phyloP scores from a whole-genome alignment of 2,113 vertebrate genomes.

The Redunca redunca region DNA sequence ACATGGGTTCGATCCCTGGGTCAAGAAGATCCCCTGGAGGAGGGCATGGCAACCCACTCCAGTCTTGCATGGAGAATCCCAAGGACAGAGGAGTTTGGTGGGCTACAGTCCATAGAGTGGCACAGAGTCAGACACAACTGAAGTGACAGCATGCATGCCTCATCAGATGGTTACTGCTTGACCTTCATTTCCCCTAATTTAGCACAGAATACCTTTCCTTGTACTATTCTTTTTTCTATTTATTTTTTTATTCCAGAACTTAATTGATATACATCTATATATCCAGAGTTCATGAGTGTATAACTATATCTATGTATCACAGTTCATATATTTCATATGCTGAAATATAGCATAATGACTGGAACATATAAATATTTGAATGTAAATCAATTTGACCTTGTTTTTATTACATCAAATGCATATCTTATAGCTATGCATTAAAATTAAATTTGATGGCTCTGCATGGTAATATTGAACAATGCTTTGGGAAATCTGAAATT shows the following conservation, averaged over 20 bases:
- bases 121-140: not conserved
- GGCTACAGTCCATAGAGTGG: not conserved
- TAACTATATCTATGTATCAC: not conserved
- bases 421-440: not conserved
- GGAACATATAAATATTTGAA: not conserved
- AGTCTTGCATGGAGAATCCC: not conserved
- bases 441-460: not conserved
- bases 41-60: not conserved
- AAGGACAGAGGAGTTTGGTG: not conserved
- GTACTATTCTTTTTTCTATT: not conserved
- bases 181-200: not conserved
- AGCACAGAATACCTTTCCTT: not conserved
- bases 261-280: not conserved
- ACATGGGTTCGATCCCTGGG: not conserved
- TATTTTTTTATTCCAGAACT: not conserved
- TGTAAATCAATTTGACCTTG: not conserved
- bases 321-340: not conserved
- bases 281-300: not conserved
- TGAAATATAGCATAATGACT: not conserved
- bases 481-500: not conserved
- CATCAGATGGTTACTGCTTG: not conserved
- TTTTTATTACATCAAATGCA: not conserved
- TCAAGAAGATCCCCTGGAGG: not conserved
- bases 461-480: not conserved
- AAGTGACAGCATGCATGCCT: not conserved